Base-by-base conservation (phyloP, 2,888 invertebrate species). In the Meteorus colon region DNA sequence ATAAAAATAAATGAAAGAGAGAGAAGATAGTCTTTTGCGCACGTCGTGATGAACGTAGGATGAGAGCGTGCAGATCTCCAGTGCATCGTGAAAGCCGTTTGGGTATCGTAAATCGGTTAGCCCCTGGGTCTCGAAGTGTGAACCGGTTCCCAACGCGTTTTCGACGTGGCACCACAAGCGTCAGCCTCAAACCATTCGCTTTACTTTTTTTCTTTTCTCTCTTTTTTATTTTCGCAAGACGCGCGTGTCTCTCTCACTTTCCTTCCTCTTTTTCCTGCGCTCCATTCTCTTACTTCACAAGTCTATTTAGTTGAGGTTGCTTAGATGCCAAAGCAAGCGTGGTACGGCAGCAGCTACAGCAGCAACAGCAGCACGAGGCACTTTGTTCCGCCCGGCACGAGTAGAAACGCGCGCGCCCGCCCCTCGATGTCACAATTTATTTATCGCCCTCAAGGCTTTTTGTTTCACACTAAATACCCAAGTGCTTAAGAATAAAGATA, bases 101-200 rank as follows among this genome's bases (percentile, higher is more conserved):
- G 79, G 78, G 80, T 81, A 80, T 81, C 79, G 78, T 81, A 82
- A 82, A 84, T 83, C 83, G 82, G 85, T 85, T 81, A 81, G 82
- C 81, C 82, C 82, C 82, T 80, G 82, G 60, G 80, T 73, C 72
- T 76, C 27, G 72, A 84, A 82, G 83, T 83, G 84, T 83, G 84
- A 87, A 87, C 86, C 87, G 86, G 86, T 87, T 87, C 81, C 80
- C 74, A 81, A 78, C 78, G 76, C 76, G 74, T 82, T 82, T 83
- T 85, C 81, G 82, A 79, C 55, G 55, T 55, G 55, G 55, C 55
- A 55, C 55, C 55, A 6, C 24, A 55, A 19, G 55, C 55, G 19
- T 55, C 19, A 19, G 55, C 19, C 55, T 19, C n/a, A 55, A 55
- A 55, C 55, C 19, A 55, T 19, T 55, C 55, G 62, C 27, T 48